These are phyloP conservation scores for Muraenolepis orangiensis DNA, from an alignment of 2,797 vertebrate species.

Conservation along the genomic window DNA sequence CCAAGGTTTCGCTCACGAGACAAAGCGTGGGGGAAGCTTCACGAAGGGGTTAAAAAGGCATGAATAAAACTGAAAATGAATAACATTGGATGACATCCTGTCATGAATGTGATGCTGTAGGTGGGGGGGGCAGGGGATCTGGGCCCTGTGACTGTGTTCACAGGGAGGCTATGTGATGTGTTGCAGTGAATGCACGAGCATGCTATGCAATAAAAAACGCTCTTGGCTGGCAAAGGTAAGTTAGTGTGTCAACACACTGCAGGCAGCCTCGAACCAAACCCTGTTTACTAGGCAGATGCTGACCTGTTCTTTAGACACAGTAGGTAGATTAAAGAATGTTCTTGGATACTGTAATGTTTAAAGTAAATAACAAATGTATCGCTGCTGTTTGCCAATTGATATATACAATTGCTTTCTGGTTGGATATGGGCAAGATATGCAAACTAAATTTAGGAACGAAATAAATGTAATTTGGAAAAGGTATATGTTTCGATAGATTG, in stretches of 20 bases:
- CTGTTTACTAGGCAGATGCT: constrained; percentile 17
- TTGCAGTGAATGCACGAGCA: constrained; percentile 13
- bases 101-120: constrained; percentile 17
- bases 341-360: constrained; percentile 17
- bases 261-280: constrained; percentile 27
- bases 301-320: constrained; percentile 11
- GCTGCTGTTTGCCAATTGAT: constrained; percentile 17
- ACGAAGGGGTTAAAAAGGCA: constrained; percentile 37
- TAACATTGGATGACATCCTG: constrained; percentile 38
- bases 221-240: constrained; percentile 11
- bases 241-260: constrained; percentile 36
- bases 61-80: constrained; percentile 27
- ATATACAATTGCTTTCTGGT: constrained; percentile 15
- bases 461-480: constrained; percentile 23
- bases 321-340: constrained; percentile 19
- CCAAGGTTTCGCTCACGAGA: constrained; percentile 41
- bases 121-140: background rate
- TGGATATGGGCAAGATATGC: constrained; percentile 28
- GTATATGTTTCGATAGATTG: background rate
- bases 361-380: constrained; percentile 10
- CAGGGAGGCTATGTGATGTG: constrained; percentile 8
- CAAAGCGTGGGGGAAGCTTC: constrained; percentile 45
- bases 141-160: constrained; percentile 21
- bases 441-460: constrained; percentile 28
- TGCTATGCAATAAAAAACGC: constrained; percentile 18